Evolutionary conservation across 2,797 vertebrate species (phyloP), one percentile per base, ranked within the genome.

Genomic region (Eulemur rubriventer): DNA sequence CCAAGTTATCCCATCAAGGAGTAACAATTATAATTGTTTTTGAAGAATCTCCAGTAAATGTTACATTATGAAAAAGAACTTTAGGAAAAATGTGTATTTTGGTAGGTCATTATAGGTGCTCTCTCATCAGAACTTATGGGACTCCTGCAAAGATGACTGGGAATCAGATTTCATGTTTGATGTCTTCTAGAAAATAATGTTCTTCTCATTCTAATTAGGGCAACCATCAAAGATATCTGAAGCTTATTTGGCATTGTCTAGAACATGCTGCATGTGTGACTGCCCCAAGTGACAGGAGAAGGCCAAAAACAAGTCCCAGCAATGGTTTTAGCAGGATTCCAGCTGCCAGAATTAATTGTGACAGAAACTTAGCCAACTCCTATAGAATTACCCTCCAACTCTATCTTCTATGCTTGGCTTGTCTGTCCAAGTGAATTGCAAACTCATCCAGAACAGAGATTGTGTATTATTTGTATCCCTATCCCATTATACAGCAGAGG

Each of bases 181-280:
- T 84, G 4, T 26, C 28, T 73, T 94, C 38, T 43, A 72, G 69
- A 91, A 82, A 90, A 86, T 52, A 78, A 18, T 78, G 22, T 67
- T 89, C 46, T 93, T 86, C 43, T 89, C 11, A 57, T 57, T 80
- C 50, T 93, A 89, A 73, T 95, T 89, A 93, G 17, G 86, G 12
- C 14, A 96, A 33, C 17, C 33, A 48, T 83, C 14, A 50, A 93
- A 59, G 2, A 75, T 50, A 96, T 78, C 20, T 96, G 75, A 95
- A 73, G 20, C 3, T 86, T 75, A 67, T 57, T 92, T 80, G 70
- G 63, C 20, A 24, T 85, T 91, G 2, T 63, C 26, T 92, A 79
- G 75, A 95, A 43, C 7, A 2, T 11, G n/a, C 11, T 91, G 18
- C 65, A 61, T 63, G 11, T 86, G 69, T 89, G 6, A 91, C n/a